Evolutionary conservation across 2,113 vertebrate genomes (phyloP).

Genomic region (Podilymbus podiceps): DNA sequence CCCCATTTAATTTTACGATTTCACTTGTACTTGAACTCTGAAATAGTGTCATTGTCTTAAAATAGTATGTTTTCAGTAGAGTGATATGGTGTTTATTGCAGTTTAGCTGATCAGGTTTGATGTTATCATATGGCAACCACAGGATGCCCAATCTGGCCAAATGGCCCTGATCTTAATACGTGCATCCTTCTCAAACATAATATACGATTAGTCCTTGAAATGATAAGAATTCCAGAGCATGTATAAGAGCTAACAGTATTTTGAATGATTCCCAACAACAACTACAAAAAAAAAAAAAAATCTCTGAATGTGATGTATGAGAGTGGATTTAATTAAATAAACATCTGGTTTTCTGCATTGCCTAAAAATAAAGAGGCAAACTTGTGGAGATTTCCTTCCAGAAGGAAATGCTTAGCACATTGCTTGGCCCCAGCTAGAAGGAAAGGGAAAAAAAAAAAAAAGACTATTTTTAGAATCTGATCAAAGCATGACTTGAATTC

Average conservation of each 20-base stretch:
- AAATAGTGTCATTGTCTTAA: background rate
- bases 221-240: background rate
- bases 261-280: conserved; percentile 25
- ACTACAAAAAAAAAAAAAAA: background rate
- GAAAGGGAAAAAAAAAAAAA: conserved; percentile 32
- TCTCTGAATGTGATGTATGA: conserved; percentile 25
- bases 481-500: conserved; percentile 78
- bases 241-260: background rate
- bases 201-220: background rate
- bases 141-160: background rate
- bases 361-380: conserved; percentile 64
- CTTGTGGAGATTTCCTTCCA: conserved; percentile 73
- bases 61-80: background rate
- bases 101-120: background rate
- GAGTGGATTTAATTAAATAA: conserved; percentile 73
- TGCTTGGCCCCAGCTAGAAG: conserved; percentile 70
- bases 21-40: background rate
- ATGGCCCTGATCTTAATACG: background rate
- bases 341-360: conserved; percentile 76
- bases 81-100: background rate
- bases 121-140: background rate
- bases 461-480: conserved; percentile 80
- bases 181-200: background rate
- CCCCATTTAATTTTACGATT: background rate
- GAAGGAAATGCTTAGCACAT: conserved; percentile 81